Base-by-base conservation (phyloP, 1,140 invertebrate genomes). In the Nephila pilipes region DNA sequence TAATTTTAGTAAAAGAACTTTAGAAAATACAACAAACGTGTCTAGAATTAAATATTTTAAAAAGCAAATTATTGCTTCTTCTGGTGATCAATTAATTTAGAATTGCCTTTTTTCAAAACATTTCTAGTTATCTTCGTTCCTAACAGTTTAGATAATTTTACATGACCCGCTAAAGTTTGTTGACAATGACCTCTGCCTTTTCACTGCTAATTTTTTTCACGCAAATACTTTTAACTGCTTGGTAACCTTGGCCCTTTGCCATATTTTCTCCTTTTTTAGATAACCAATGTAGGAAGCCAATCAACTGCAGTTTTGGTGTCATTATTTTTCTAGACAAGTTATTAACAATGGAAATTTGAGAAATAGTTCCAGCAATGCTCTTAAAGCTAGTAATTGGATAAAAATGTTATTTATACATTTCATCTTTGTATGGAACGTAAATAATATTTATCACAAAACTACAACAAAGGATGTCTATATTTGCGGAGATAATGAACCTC, bases 121-220 rank as follows among this genome's bases (percentile, higher is more conserved):
- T 69, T 69, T 69, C 25, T 46, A 46, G 8, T 46, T 25, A 14
- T 25, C 22, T n/a, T 63, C 60, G 5, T 25, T n/a, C 65, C 12
- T 16, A 69, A 25, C 18, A 29, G 25, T 25, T 10, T 16, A 69
- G 29, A 69, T 69, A n/a, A 63, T 63, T 63, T n/a, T n/a, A n/a
- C 60, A 32, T 25, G 65, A 32, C 65, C 65, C 65, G 32, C 65
- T 69, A 29, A 32, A 69, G 65, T 69, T 69, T 69, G 32, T 69
- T 69, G 65, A 69, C 29, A 69, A 69, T 69, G 65, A 69, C 65
- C 65, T 69, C 65, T 32, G 65, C 65, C 65, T 69, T 69, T 69
- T 63, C 10, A 20, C n/a, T 63, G 3, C 60, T n/a, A 63, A 10
- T 63, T n/a, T 63, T 32, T 69, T 32, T 69, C 14, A 25, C 12